Evolutionary conservation across 2,113 vertebrate genomes (phyloP), one percentile per base, ranked within the genome.

Genomic region (Heliornis fulica): DNA sequence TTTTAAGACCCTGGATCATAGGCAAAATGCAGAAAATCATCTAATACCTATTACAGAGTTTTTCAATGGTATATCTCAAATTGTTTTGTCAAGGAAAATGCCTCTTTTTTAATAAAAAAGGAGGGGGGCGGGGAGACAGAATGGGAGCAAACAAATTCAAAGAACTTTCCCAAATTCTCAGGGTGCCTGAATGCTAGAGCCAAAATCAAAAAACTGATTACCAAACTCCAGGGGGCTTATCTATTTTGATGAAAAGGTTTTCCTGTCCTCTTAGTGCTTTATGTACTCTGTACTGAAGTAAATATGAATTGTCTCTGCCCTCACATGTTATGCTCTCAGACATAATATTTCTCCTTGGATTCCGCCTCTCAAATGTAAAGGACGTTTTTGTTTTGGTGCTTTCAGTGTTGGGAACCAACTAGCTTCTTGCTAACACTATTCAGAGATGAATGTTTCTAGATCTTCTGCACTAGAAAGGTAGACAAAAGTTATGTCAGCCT

Each of bases 11-110:
- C 78, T 80, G 32, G 32, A 80, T 94, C 70, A 85, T 86, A 40
- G 38, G 26, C 31, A 89, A 96, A 94, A 89, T 53, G 56, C 32
- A 93, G 72, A 95, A 95, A 89, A 51, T 75, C 56, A 60, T 76
- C 29, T 74, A 51, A 29, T 94, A 70, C n/a, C 40, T 94, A 20
- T 76, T 80, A 69, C 9, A 46, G 40, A 61, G 9, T 28, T 82
- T 94, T 96, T 89, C 10, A 56, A 83, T 41, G 74, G 7, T 56
- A 59, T 11, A 10, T 77, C n/a, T 78, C 75, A 15, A 85, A 64
- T 69, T 34, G 23, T 86, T 94, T 90, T 72, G 45, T 57, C 36
- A 72, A 68, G 26, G n/a, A 68, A 70, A 15, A 56, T 46, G 46
- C 22, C 46, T 46, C 46, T 46, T 15, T 46, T 18, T 46, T 46